These are phyloP conservation scores for Elegia similella DNA, from an alignment of 2,888 invertebrate species.

Conservation along the genomic window DNA sequence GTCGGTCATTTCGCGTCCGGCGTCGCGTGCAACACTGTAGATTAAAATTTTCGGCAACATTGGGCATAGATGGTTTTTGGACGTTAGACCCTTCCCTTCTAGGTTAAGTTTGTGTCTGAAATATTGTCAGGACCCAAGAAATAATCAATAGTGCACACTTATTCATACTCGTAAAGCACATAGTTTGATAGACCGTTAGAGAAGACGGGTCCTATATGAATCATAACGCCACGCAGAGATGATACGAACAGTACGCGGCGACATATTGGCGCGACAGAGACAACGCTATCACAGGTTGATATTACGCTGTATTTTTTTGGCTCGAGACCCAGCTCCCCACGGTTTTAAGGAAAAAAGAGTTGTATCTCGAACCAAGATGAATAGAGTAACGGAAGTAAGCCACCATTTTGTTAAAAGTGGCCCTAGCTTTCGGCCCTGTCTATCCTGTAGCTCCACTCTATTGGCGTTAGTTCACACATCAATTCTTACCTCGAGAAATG, in stretches of 20 bases:
- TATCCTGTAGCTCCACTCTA: no score
- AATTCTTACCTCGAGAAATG: no score
- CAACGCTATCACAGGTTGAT: background rate
- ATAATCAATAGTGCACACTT: slow-evolving; percentile 1
- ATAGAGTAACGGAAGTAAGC: background rate
- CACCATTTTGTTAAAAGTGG: no score
- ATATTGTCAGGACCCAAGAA: slow-evolving; percentile 10
- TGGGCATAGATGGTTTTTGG: slow-evolving; percentile 29
- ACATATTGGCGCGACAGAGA: background rate
- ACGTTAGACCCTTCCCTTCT: slow-evolving; percentile 25
- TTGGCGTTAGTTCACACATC: no score
- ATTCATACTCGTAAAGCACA: background rate
- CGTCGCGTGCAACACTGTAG: slow-evolving; percentile 14
- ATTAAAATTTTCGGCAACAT: slow-evolving; percentile 23
- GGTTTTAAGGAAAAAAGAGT: background rate
- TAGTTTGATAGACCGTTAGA: background rate
- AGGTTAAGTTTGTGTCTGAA: slow-evolving; percentile 1
- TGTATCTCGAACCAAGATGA: background rate
- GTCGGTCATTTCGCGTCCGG: slow-evolving; percentile 1
- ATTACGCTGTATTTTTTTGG: background rate
- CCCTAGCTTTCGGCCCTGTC: no score
- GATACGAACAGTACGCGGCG: background rate
- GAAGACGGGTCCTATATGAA: background rate
- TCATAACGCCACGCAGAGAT: background rate
- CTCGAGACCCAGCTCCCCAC: background rate